Evolutionary conservation across 2,888 invertebrate species (phyloP), one percentile per base, ranked within the genome.

Genomic region (Acronicta leporina): DNA sequence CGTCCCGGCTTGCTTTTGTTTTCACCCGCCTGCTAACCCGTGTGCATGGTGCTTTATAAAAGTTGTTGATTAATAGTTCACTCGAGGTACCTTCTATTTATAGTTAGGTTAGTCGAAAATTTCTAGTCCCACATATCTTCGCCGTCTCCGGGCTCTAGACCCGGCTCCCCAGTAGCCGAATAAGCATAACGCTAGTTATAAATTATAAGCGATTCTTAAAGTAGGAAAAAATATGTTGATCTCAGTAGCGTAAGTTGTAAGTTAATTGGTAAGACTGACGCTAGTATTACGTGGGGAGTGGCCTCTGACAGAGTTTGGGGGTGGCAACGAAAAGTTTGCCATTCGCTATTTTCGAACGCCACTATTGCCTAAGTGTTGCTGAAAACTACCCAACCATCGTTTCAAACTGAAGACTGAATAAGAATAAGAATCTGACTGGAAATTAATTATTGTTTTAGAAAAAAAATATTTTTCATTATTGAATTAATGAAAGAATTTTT

Each of bases 211-310:
- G 55, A 64, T 70, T 67, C 61, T 77, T 77, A 75, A 68, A 74
- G 57, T 78, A 75, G 77, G 72, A 63, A n/a, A n/a, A n/a, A 73
- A 58, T 66, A 74, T 63, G 44, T 73, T 75, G 86, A 87, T 86
- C 84, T 84, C 80, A 75, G 65, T 86, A 79, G 66, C 69, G 54
- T 79, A 86, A 79, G 75, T 61, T 70, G 60, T 66, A 71, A 69
- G 68, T 83, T 78, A 80, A 80, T 77, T 73, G 64, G 67, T 88
- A 88, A 88, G 89, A 87, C 87, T 87, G 87, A 86, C 78, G 79
- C 76, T 80, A 84, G 86, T 81, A 77, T 74, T 78, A 73, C 67
- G 73, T 77, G 77, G 77, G 70, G 74, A 61, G 71, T 75, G 79
- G 74, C 73, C 76, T 63, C 66, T 73, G 78, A 63, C 49, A 65